Base-by-base conservation (phyloP, 2,113 vertebrate genomes). In the Brachyhypopomus gauderio region DNA sequence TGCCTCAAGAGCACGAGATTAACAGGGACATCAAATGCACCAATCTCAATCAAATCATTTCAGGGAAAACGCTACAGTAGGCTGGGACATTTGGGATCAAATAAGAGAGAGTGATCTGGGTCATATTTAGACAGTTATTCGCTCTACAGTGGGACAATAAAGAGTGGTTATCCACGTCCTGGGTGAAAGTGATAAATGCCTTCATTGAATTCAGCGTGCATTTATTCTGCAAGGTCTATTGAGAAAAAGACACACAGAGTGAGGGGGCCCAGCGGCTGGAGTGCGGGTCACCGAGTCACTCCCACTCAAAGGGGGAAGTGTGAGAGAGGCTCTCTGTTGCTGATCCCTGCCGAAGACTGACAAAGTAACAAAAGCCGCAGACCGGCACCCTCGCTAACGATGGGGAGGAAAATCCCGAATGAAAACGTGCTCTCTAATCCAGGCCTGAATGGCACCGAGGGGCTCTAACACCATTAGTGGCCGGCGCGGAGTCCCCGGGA, bases 381-480 rank as follows among this genome's bases (percentile, higher is more conserved):
- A 71, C 83, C 86, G 87, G 84, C 83, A 79, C 36, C 72, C 27
- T 19, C 34, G 52, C 45, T 66, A 78, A 79, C 72, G 58, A 60
- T 48, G 86, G 88, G 76, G 86, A 81, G 77, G 86, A 86, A 92
- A 92, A 91, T 92, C 88, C 89, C 84, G 85, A 88, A 86, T 88
- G 89, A 91, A 90, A 91, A 88, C 86, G 72, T 67, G 25, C 87
- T 75, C 83, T 88, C 89, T 93, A 93, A 93, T 93, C 92, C 89
- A 84, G 80, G 20, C 85, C 91, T 92, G 91, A 93, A 92, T 92
- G 90, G 90, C 87, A 90, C 91, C 90, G 86, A 83, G 91, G 88
- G 89, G 27, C 85, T 84, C 89, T 90, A 91, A 92, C 90, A 88
- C 90, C 89, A 89, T 89, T 87, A 88, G 86, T 89, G 87, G 90